Evolutionary conservation across 2,113 vertebrate species (phyloP).

Genomic region (Bos taurus): DNA sequence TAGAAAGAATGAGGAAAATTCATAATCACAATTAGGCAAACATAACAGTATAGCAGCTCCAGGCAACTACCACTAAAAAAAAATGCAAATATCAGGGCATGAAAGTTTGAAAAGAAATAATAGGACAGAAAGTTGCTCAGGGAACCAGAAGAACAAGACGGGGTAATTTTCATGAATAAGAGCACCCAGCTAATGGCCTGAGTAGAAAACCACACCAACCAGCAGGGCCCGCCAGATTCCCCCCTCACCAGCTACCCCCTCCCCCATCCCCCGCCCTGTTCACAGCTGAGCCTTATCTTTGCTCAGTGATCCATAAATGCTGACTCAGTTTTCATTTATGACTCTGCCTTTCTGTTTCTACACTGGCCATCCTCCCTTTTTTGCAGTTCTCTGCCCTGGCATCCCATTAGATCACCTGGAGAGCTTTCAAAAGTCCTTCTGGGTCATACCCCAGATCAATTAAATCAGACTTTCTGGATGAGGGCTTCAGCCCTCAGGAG

Average conservation of each 20-base stretch:
- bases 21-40: background rate
- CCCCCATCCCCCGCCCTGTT: background rate
- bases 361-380: background rate
- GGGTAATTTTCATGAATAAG: background rate
- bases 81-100: background rate
- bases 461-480: background rate
- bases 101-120: background rate
- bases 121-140: background rate
- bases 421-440: background rate
- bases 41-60: background rate
- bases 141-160: background rate
- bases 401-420: background rate
- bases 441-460: background rate
- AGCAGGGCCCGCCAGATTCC: background rate
- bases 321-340: background rate
- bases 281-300: background rate
- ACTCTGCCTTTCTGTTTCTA: background rate
- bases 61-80: background rate
- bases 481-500: background rate
- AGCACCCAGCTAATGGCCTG: background rate
- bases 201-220: background rate
- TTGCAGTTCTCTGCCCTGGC: background rate
- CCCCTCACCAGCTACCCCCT: rapidly evolving
- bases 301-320: background rate
- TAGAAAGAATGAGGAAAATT: constrained; percentile 2